Conservation (phyloP, 1,140 invertebrate genomes). For the Bombus sylvicola region DNA sequence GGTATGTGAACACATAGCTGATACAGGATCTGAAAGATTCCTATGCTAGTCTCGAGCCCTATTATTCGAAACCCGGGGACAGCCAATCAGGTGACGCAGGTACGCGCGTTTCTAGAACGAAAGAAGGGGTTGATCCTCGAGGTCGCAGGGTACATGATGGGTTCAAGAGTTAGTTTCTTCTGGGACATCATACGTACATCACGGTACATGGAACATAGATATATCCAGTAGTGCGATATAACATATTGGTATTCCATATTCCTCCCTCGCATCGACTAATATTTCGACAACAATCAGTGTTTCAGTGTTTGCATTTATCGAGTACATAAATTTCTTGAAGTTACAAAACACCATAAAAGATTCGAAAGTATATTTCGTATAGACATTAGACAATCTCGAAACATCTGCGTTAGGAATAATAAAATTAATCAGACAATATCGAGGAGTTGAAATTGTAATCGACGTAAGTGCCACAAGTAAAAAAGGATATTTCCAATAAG, state of each 20-base stretch:
- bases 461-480: no score
- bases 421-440: no score
- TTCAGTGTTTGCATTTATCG: background rate
- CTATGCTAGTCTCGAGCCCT: background rate
- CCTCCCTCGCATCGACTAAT: background rate
- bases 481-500: no score
- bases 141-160: constrained; percentile 29
- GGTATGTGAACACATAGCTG: background rate
- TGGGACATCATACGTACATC: constrained; percentile 13
- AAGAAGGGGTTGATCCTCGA: constrained; percentile 63
- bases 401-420: no score
- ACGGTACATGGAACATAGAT: constrained; percentile 17
- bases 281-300: background rate
- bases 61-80: constrained; percentile 38
- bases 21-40: background rate
- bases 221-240: constrained; percentile 8
- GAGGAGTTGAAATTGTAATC: no score
- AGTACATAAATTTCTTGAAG: background rate
- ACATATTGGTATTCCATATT: background rate
- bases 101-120: constrained; percentile 49
- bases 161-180: constrained; percentile 62
- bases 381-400: no score
- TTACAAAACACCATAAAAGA: background rate
- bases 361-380: background rate
- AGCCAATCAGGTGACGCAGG: constrained; percentile 70